Percentiles rank a stretch among this genome's conserved stretches.
Conservation (phyloP, 2,113 vertebrate species). For the Anguilla japonica region DNA sequence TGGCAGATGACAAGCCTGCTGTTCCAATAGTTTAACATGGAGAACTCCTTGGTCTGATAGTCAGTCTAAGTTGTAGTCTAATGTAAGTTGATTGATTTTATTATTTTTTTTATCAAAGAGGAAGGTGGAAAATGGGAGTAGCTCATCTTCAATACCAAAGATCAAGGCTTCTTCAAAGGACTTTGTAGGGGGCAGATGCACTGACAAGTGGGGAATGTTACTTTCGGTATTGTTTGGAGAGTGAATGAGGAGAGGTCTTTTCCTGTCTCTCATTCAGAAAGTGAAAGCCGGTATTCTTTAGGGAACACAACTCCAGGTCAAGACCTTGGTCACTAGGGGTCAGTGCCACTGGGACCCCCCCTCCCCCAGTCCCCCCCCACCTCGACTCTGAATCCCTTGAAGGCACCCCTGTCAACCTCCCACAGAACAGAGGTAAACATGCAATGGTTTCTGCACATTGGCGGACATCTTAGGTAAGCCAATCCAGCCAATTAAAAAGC, state of each 20-base stretch:
- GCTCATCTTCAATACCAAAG: neutral
- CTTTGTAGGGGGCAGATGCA: neutral
- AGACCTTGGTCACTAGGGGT: slow-evolving; percentile 57
- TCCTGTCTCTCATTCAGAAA: slow-evolving; percentile 42
- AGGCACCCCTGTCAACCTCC: slow-evolving; percentile 31
- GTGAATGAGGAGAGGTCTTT: slow-evolving; percentile 49
- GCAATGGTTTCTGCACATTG: neutral
- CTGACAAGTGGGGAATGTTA: neutral
- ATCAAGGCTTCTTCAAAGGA: neutral
- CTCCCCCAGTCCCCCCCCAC: slow-evolving; percentile 34
- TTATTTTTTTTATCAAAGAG: neutral
- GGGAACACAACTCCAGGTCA: slow-evolving; percentile 53
- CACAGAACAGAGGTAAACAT: slow-evolving; percentile 1
- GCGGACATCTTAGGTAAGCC: neutral
- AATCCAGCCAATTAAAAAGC: slow-evolving; percentile 9
- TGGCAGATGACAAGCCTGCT: no score
- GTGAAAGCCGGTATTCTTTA: slow-evolving; percentile 48
- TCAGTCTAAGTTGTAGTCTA: neutral
- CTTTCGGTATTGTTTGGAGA: slow-evolving; percentile 41
- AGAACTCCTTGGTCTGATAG: neutral
- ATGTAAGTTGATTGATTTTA: neutral
- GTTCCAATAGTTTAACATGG: neutral
- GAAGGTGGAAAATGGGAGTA: neutral
- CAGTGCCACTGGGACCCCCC: slow-evolving; percentile 44
- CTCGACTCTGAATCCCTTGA: neutral